These are phyloP conservation scores for Brienomyrus longianalis DNA, from an alignment of 2,113 vertebrate genomes.

Conservation along the genomic window DNA sequence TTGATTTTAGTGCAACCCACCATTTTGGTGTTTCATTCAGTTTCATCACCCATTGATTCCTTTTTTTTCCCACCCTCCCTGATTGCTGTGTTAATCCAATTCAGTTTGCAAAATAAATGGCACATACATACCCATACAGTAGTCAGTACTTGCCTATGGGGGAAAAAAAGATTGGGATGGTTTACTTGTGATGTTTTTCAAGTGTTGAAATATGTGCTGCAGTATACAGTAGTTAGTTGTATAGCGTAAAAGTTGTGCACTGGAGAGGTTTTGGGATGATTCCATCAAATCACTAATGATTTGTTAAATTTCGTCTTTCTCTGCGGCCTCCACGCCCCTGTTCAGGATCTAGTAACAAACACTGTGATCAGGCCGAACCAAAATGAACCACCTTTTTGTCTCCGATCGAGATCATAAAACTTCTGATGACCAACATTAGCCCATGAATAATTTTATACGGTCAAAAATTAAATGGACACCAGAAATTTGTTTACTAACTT, in stretches of 20 bases:
- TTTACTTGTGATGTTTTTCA: background rate
- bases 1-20: background rate
- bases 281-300: background rate
- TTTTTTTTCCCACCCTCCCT: background rate
- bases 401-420: background rate
- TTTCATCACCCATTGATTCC: slow-evolving; percentile 10
- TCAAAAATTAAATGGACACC: background rate
- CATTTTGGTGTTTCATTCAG: background rate
- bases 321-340: background rate
- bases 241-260: background rate
- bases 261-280: background rate
- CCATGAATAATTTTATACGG: background rate
- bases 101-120: slow-evolving; percentile 7
- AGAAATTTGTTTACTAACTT: background rate
- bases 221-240: background rate
- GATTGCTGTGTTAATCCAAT: slow-evolving; percentile 9
- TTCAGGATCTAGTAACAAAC: background rate
- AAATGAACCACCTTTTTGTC: background rate
- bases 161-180: too few species aligned
- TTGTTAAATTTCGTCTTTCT: background rate
- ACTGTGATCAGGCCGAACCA: background rate
- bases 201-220: background rate
- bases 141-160: background rate
- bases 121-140: background rate
- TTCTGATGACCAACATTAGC: background rate